phyloP scores from a whole-genome alignment of 1,140 invertebrate species.

The Andrena cerasifolii region DNA sequence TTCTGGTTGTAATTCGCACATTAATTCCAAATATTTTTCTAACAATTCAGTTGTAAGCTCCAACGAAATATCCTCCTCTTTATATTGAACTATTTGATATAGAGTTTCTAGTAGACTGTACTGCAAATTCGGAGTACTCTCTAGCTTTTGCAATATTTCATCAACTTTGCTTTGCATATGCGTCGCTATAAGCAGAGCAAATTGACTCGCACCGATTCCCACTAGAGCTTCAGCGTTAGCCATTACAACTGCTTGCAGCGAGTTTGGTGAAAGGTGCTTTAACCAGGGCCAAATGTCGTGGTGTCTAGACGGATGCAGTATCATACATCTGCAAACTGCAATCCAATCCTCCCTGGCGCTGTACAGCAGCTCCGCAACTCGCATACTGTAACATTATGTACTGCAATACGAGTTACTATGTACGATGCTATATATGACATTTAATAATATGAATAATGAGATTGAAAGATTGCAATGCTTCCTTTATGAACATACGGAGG shows the following conservation, averaged over 20 bases:
- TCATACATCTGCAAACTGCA: slow-evolving; percentile 78
- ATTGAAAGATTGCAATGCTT: no score
- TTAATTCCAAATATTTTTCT: slow-evolving; percentile 86
- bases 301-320: slow-evolving; percentile 70
- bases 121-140: slow-evolving; percentile 79
- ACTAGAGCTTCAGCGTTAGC: slow-evolving; percentile 65
- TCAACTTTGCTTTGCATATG: slow-evolving; percentile 68
- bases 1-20: slow-evolving; percentile 85
- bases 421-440: slow-evolving; percentile 41
- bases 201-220: slow-evolving; percentile 70
- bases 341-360: slow-evolving; percentile 78
- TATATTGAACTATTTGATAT: slow-evolving; percentile 81
- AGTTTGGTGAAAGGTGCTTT: slow-evolving; percentile 72
- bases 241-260: slow-evolving; percentile 70
- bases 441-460: slow-evolving; percentile 29
- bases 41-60: slow-evolving; percentile 82
- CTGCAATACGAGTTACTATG: slow-evolving; percentile 53
- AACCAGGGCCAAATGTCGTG: slow-evolving; percentile 78
- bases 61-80: slow-evolving; percentile 78
- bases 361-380: slow-evolving; percentile 76
- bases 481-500: neutral
- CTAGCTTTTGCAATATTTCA: slow-evolving; percentile 77
- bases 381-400: slow-evolving; percentile 71
- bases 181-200: slow-evolving; percentile 69
- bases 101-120: slow-evolving; percentile 86